Percentiles rank a stretch among this genome's conserved stretches.
These are phyloP conservation scores for Oncorhynchus keta DNA, from an alignment of 2,113 vertebrate genomes.

Conservation along the genomic window DNA sequence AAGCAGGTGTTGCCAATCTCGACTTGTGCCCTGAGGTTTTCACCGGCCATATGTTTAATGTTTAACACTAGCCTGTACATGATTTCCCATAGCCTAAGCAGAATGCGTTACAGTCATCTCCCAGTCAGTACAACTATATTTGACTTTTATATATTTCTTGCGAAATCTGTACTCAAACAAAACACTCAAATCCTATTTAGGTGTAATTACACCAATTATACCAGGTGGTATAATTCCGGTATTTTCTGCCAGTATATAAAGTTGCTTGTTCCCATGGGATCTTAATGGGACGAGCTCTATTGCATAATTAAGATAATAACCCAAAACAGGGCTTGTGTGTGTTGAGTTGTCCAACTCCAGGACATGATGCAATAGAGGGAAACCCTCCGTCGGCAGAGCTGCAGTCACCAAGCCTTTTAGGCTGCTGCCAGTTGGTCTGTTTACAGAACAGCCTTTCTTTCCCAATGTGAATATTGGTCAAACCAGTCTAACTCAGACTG, in stretches of 20 bases:
- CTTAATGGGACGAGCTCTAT: neutral
- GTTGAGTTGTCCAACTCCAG: neutral
- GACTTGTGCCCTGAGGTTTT: neutral
- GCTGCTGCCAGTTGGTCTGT: conserved; percentile 9
- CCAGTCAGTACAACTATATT: neutral
- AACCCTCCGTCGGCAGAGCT: neutral
- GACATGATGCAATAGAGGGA: conserved; percentile 25
- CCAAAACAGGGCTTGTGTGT: neutral
- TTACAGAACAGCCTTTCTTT: neutral
- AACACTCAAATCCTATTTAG: neutral
- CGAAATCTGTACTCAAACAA: neutral
- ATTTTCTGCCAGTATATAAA: neutral
- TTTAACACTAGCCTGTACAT: neutral
- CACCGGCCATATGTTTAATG: neutral
- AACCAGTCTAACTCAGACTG: conserved; percentile 2
- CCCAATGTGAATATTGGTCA: conserved; percentile 28
- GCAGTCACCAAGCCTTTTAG: neutral
- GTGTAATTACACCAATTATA: neutral
- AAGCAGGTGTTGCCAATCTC: neutral
- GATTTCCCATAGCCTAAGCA: neutral
- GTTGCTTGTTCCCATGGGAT: neutral
- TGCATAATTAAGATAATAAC: neutral
- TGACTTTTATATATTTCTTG: neutral
- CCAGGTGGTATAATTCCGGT: neutral
- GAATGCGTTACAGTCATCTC: neutral